Evolutionary conservation across 2,113 vertebrate genomes (phyloP).

Genomic region (Camelus bactrianus): DNA sequence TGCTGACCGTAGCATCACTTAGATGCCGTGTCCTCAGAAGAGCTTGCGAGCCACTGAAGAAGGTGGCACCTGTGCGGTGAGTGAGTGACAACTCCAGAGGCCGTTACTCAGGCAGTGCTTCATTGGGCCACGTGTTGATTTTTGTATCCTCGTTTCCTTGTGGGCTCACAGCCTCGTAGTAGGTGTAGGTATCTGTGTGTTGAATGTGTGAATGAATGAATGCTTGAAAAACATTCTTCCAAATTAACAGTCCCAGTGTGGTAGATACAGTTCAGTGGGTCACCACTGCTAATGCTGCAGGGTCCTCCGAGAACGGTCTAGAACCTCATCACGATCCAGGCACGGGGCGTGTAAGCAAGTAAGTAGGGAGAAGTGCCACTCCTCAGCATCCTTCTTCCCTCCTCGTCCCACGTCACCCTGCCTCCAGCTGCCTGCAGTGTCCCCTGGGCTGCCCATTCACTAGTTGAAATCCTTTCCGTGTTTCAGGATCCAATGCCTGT

Average conservation of each 20-base stretch:
- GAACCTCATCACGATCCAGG: rapidly evolving
- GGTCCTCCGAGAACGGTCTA: not conserved
- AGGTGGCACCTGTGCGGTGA: rapidly evolving
- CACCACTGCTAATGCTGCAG: rapidly evolving
- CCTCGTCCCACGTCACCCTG: rapidly evolving
- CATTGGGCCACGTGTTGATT: not conserved
- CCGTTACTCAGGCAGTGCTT: rapidly evolving
- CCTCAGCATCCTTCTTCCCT: not conserved
- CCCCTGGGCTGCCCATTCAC: not conserved
- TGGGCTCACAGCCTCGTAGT: not conserved
- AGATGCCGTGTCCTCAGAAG: not conserved
- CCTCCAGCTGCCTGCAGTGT: not conserved
- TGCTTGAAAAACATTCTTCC: not conserved
- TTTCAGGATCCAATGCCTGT: not conserved
- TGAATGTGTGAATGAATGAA: not conserved
- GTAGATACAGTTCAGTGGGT: not conserved
- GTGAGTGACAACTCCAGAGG: not conserved
- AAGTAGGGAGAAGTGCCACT: not conserved
- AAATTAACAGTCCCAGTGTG: not conserved
- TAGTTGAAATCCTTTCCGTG: not conserved
- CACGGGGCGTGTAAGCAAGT: not conserved
- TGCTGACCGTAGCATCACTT: not conserved
- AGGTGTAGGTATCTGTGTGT: not conserved
- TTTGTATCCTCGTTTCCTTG: not conserved
- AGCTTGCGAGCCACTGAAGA: not conserved